Evolutionary conservation across 2,888 invertebrate species (phyloP).

Genomic region (Drosophila acutilabella): DNA sequence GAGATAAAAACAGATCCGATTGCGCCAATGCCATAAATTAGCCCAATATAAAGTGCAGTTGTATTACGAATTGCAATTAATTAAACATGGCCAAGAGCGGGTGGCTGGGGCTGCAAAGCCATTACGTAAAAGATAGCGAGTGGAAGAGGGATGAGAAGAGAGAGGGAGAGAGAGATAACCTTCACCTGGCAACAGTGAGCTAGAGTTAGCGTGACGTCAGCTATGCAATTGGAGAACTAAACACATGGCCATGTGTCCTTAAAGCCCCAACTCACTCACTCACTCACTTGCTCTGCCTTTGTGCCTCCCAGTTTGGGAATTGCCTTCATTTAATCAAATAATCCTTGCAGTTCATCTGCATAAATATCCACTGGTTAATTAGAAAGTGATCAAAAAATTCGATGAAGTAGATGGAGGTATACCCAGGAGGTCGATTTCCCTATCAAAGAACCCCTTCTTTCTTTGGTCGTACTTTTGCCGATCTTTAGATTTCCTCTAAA

Average conservation of each 20-base stretch:
- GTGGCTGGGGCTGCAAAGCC: neutral
- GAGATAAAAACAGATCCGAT: slow-evolving; percentile 37
- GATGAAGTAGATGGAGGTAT: neutral
- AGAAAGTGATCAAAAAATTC: neutral
- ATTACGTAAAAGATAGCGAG: neutral
- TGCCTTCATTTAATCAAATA: slow-evolving; percentile 15
- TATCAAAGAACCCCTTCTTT: no score
- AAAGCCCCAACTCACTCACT: neutral
- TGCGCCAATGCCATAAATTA: slow-evolving; percentile 50
- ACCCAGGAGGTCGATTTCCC: no score
- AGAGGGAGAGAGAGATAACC: slow-evolving; percentile 18
- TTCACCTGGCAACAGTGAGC: slow-evolving; percentile 46
- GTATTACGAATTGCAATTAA: slow-evolving; percentile 56
- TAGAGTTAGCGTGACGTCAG: slow-evolving; percentile 46
- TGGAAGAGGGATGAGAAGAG: neutral
- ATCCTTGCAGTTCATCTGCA: slow-evolving; percentile 5
- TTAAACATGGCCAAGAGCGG: slow-evolving; percentile 36
- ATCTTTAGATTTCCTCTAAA: no score
- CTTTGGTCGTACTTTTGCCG: no score
- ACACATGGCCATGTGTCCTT: slow-evolving; percentile 28
- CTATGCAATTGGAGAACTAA: slow-evolving; percentile 41
- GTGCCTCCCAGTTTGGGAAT: neutral
- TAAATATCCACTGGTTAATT: slow-evolving; percentile 3
- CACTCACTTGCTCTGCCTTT: neutral
- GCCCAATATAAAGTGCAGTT: slow-evolving; percentile 56